Percentiles rank a stretch among this genome's conserved stretches.
These are phyloP conservation scores for Brachionus sp. DNA, from an alignment of 1,140 invertebrate species.

Conservation along the genomic window DNA sequence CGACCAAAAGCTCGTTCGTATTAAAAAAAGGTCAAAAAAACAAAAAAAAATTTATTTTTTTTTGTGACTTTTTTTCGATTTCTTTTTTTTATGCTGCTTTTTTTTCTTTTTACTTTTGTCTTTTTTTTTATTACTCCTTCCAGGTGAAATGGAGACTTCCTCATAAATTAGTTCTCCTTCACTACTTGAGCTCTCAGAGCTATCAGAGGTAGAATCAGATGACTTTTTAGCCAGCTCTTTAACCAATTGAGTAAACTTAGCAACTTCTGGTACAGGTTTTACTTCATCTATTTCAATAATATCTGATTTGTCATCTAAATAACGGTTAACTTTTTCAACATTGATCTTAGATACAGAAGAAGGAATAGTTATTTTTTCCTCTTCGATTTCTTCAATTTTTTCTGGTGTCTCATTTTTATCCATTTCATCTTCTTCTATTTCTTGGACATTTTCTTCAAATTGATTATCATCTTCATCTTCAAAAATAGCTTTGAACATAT, in stretches of 20 bases:
- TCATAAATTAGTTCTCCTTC: conserved; percentile 17
- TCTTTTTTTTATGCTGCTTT: conserved; percentile 47
- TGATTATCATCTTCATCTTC: conserved; percentile 52
- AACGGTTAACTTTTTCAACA: not conserved
- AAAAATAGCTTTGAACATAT: conserved; percentile 64
- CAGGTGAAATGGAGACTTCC: not conserved
- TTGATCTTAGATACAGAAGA: not conserved
- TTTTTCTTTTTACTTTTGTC: conserved; percentile 47
- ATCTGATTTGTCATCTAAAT: conserved; percentile 4
- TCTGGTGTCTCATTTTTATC: not conserved
- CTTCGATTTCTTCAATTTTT: not conserved
- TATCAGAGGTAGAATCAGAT: conserved; percentile 41
- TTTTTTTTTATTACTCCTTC: conserved; percentile 40
- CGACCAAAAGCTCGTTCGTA: not conserved
- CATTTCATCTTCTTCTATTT: conserved; percentile 7
- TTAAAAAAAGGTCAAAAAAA: not conserved
- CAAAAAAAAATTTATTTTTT: conserved; percentile 43
- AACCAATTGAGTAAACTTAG: conserved; percentile 33
- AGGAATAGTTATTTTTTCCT: not conserved
- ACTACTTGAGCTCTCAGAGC: conserved; percentile 21
- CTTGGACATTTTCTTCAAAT: not conserved
- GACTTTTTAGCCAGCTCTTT: conserved; percentile 46
- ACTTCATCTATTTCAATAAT: conserved; percentile 17
- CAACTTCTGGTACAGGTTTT: not conserved
- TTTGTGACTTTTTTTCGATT: conserved; percentile 46